Conservation (phyloP, 2,113 vertebrate species). For the Fregata magnificens region DNA sequence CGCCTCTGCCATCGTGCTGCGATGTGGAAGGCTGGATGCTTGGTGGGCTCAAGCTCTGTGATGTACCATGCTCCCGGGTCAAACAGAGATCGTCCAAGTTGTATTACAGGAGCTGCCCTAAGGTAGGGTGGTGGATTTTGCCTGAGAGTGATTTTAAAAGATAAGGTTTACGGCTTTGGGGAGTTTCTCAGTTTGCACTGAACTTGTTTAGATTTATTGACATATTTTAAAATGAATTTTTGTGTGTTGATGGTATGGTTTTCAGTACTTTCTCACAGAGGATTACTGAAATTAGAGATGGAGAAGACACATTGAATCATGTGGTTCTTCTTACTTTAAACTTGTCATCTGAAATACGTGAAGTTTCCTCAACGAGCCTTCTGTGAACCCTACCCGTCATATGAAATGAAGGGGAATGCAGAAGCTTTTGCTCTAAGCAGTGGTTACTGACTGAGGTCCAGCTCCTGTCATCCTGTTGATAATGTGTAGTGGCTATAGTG, state of each 20-base stretch:
- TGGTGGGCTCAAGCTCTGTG: background rate
- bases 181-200: background rate
- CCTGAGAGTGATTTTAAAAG: background rate
- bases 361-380: background rate
- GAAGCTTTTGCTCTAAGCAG: background rate
- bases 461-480: background rate
- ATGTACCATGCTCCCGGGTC: background rate
- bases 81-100: background rate
- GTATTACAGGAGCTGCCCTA: background rate
- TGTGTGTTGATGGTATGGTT: accelerated
- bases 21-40: background rate
- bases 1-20: background rate
- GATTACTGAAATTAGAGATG: background rate
- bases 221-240: background rate
- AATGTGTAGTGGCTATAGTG: background rate
- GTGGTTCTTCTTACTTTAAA: background rate
- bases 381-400: background rate
- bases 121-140: background rate
- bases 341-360: accelerated
- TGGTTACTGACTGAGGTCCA: background rate
- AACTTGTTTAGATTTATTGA: background rate
- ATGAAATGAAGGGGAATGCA: background rate
- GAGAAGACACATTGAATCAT: background rate
- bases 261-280: background rate
- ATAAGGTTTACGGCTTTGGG: background rate